phyloP scores from a whole-genome alignment of 1,140 invertebrate genomes.

The Neuroterus valhalla region DNA sequence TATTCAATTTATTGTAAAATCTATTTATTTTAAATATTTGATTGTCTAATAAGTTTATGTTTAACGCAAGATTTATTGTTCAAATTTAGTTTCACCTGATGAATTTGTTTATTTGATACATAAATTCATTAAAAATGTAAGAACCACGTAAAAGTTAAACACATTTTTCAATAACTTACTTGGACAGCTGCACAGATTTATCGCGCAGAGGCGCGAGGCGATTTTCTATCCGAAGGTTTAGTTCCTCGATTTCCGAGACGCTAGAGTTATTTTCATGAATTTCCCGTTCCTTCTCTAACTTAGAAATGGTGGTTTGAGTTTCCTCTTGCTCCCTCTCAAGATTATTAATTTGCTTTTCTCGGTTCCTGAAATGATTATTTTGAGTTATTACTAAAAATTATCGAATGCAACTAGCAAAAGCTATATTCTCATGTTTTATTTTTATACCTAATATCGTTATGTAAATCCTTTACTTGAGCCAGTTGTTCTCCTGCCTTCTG shows the following conservation, averaged over 20 bases:
- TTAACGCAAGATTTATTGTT: too few species aligned
- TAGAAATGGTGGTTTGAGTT: neutral
- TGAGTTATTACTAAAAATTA: neutral
- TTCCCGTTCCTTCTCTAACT: neutral
- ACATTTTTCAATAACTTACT: neutral
- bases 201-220: neutral
- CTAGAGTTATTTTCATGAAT: neutral
- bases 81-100: too few species aligned
- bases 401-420: neutral
- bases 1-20: too few species aligned
- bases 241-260: neutral
- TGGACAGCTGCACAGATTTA: neutral
- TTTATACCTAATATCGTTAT: too few species aligned
- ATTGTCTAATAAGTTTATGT: too few species aligned
- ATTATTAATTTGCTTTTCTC: neutral
- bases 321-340: neutral
- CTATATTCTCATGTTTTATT: neutral
- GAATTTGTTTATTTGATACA: too few species aligned
- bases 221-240: neutral
- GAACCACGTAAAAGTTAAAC: too few species aligned
- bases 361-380: neutral
- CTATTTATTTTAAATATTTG: too few species aligned
- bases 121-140: neutral
- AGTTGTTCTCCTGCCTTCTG: neutral
- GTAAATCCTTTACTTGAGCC: neutral